A percentile compares a stretch with the other conserved stretches of the same genome.
Conservation (phyloP, 2,113 vertebrate genomes). For the Todiramphus chloris region DNA sequence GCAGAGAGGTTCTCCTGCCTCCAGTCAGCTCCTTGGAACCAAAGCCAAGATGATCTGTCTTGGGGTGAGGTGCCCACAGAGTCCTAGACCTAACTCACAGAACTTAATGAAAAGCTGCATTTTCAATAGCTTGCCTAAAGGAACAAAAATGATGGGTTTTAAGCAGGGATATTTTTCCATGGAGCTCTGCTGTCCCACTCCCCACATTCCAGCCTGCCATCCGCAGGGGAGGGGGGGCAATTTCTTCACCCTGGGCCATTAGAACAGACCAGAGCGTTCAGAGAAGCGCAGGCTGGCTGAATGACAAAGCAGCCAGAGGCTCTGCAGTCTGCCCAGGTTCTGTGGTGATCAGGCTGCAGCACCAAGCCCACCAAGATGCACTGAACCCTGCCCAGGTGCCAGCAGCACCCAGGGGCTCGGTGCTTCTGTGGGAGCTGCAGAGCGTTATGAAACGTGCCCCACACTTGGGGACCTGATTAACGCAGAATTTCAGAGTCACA, state of each 20-base stretch:
- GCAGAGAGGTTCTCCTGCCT: not conserved
- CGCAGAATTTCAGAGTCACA: not conserved
- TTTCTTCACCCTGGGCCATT: accelerated
- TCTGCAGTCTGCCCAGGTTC: not conserved
- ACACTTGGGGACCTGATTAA: not conserved
- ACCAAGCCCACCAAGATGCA: not conserved
- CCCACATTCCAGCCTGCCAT: not conserved
- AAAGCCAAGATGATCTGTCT: not conserved
- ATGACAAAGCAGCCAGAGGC: not conserved
- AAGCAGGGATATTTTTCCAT: not conserved
- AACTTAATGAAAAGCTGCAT: not conserved
- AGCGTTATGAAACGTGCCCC: not conserved
- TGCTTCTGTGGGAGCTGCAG: not conserved
- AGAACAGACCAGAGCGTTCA: not conserved
- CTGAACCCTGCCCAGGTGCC: not conserved
- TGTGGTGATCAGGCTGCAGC: not conserved
- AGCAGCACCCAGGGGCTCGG: not conserved
- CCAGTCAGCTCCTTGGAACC: accelerated
- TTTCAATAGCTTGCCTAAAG: not conserved
- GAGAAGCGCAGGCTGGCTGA: not conserved
- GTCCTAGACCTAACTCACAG: accelerated
- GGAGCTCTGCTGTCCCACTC: accelerated
- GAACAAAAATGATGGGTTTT: not conserved
- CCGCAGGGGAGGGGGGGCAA: not conserved
- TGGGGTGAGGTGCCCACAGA: not conserved